Base-by-base conservation (phyloP, 2,113 vertebrate genomes). In the Gallinago media region DNA sequence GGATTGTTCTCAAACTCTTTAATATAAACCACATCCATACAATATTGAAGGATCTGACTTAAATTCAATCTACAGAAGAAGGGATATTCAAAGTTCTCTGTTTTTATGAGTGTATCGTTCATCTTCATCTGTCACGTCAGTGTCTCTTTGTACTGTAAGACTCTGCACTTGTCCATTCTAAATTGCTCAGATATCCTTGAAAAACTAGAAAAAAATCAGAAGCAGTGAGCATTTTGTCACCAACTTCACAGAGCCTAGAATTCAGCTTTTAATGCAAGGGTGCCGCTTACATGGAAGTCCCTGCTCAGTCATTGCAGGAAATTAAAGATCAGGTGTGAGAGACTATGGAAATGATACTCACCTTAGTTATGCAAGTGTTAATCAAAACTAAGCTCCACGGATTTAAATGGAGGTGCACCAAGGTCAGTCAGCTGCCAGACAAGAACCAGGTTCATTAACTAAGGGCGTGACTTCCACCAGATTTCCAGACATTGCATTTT, bases 1-100 rank as follows among this genome's bases (percentile, higher is more conserved):
- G 54, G 40, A 84, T 96, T 97, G 70, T 88, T 97, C 92, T 91
- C 85, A 20, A 54, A 88, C 81, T 88, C 52, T 86, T 86, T 95
- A 94, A 89, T 92, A 52, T 72, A 70, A 96, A 76, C 67, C 81
- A 94, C 71, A 95, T 91, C 90, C 70, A 91, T 95, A 89, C 47
- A 92, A 70, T 78, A 95, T 87, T 25, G 59, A 96, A 95, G 59
- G 58, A 68, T 81, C 58, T 85, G 74, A 74, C 62, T 97, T 93
- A 91, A 75, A 90, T 85, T 89, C 85, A 84, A 94, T 94, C 86
- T 94, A 54, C 55, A 90, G 54, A 95, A 87, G 47, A 52, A 63
- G 6, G 20, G 50, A 81, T 91, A 96, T 89, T 81, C 66, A 74
- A 59, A 82, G 49, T 91, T 89, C 85, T 94, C 36, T 79, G 44